These are phyloP conservation scores for Orthonyx spaldingii DNA, from an alignment of 2,113 vertebrate species.

Conservation along the genomic window DNA sequence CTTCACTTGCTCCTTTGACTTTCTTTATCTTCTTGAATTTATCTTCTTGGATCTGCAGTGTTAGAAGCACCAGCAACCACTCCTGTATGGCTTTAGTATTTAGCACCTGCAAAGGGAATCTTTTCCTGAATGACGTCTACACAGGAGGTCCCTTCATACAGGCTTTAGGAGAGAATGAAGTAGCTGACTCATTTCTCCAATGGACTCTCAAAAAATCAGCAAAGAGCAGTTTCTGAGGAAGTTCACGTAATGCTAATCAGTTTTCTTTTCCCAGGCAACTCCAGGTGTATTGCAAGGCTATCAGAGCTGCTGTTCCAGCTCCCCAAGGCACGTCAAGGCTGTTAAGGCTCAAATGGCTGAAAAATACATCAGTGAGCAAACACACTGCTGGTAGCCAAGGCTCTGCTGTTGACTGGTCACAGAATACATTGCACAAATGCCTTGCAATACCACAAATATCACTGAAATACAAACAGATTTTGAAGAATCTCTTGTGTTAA, in stretches of 20 bases:
- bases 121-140: background rate
- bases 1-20: background rate
- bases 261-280: background rate
- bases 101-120: background rate
- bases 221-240: background rate
- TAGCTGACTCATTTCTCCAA: background rate
- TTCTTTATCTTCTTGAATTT: background rate
- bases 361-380: background rate
- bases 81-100: background rate
- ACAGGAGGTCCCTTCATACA: background rate
- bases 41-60: background rate
- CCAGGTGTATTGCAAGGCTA: background rate
- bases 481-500: background rate
- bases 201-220: background rate
- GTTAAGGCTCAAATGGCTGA: background rate
- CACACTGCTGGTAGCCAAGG: background rate
- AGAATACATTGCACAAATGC: fast-evolving
- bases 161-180: background rate
- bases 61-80: background rate
- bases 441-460: background rate
- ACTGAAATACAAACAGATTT: background rate
- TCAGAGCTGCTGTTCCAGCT: background rate
- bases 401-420: background rate
- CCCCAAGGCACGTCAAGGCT: background rate
- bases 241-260: background rate